Percentiles rank a stretch among this genome's conserved stretches.
Conservation (phyloP, 2,888 invertebrate species). For the Galerucella pusilla region DNA sequence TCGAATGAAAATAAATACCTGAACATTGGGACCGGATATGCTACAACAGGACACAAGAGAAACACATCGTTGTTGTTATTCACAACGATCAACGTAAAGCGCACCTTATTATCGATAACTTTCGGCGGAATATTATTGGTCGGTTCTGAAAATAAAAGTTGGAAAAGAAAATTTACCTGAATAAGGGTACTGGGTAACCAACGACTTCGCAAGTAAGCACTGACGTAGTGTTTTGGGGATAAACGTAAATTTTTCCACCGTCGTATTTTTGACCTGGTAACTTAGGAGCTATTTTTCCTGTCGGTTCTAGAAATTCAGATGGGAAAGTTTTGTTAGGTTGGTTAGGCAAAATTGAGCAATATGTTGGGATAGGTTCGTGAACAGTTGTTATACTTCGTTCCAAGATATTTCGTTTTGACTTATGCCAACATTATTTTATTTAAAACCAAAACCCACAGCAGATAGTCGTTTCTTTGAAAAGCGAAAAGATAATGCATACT, state of each 20-base stretch:
- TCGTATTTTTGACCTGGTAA: constrained; percentile 68
- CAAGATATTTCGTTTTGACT: too few relatives aligned
- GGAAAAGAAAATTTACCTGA: constrained; percentile 69
- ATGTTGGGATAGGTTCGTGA: neutral
- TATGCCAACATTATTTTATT: too few relatives aligned
- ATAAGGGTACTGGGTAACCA: constrained; percentile 76
- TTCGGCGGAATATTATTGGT: constrained; percentile 75
- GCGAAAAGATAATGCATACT: too few relatives aligned
- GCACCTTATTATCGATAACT: constrained; percentile 66
- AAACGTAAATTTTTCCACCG: constrained; percentile 71
- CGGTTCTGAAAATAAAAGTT: constrained; percentile 67
- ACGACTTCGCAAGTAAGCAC: constrained; percentile 77
- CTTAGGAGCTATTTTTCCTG: constrained; percentile 72
- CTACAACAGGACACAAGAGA: constrained; percentile 66
- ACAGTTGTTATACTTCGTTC: too few relatives aligned
- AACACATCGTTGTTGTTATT: constrained; percentile 62
- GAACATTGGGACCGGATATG: constrained; percentile 63
- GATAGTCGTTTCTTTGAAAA: too few relatives aligned
- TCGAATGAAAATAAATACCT: constrained; percentile 53
- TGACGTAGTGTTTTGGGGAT: constrained; percentile 66
- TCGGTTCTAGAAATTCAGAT: constrained; percentile 68
- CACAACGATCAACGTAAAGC: constrained; percentile 67
- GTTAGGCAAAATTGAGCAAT: neutral
- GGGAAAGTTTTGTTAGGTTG: constrained; percentile 1
- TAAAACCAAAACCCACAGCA: too few relatives aligned